Evolutionary conservation across 2,888 invertebrate species (phyloP), one percentile per base, ranked within the genome.

Genomic region (Dysmachus trigonus): DNA sequence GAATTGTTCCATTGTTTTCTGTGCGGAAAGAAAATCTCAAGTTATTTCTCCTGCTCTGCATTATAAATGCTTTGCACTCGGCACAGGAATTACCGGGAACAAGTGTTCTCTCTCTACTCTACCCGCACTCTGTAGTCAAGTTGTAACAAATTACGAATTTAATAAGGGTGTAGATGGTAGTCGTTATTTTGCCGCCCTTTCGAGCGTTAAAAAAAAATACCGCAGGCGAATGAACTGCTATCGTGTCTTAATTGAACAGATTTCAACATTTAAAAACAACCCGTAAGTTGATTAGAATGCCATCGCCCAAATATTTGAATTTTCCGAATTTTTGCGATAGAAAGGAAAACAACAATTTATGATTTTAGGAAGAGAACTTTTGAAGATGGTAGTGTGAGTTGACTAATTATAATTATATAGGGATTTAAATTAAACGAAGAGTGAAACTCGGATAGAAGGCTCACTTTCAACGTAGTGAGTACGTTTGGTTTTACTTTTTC

Each of bases 11-110:
- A 51, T 47, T 79, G 79, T 51, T 79, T 79, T 79, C 30, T 27
- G 22, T 51, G 51, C 51, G 79, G 79, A 79, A 79, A 79, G 79
- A 79, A 79, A 79, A 51, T 79, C 79, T 79, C 31, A 79, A 79
- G 41, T 79, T 79, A 79, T 47, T 79, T 79, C 79, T 79, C 22
- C 47, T 79, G 22, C 30, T 79, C 79, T 51, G 47, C 79, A 79
- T 79, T 79, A 79, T 79, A 79, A 79, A 51, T 51, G 79, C 47
- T 79, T 51, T 79, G 51, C 79, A 76, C 76, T 76, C 38, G 76
- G 76, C 22, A 38, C 76, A 38, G 62, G 76, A 76, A 73, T 73
- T 73, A 73, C 27, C 73, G 73, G 31, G 35, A 73, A 73, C 73
- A 76, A 76, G 76, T 76, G 38, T 62, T 18, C 62, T 8, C 27